A percentile compares a stretch with the other conserved stretches of the same genome.
phyloP scores from a whole-genome alignment of 2,113 vertebrate genomes.

The Prunella fulvescens region DNA sequence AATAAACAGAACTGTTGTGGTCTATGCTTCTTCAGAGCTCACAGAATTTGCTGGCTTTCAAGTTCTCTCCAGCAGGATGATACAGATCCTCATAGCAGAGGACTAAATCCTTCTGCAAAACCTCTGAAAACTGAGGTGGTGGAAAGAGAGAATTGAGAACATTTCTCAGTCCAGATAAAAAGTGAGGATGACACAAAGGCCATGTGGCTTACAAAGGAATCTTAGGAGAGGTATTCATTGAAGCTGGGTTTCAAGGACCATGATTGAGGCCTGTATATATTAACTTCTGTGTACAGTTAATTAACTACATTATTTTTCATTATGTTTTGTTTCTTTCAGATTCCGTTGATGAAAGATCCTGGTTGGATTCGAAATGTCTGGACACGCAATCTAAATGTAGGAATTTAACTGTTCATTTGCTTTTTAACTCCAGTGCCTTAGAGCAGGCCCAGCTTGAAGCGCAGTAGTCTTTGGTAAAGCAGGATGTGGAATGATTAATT shows the following conservation, averaged over 20 bases:
- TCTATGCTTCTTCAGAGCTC: neutral
- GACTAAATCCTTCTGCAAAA: neutral
- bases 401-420: neutral
- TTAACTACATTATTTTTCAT: neutral
- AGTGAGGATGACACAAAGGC: neutral
- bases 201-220: neutral
- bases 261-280: neutral
- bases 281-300: neutral
- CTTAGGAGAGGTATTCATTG: neutral
- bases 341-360: conserved; percentile 74
- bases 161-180: neutral
- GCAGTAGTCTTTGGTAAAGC: neutral
- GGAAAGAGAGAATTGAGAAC: neutral
- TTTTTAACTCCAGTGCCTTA: neutral
- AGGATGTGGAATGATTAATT: neutral
- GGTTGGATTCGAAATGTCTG: conserved; percentile 77
- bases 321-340: conserved; percentile 60
- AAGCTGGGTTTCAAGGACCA: neutral
- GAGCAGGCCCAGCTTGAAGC: neutral
- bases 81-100: neutral
- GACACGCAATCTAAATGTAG: conserved; percentile 74
- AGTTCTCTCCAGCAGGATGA: neutral
- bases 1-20: neutral
- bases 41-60: neutral
- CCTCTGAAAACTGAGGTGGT: neutral